Evolutionary conservation across 1,140 invertebrate species (phyloP), one percentile per base, ranked within the genome.

Genomic region (Coelopa frigida): DNA sequence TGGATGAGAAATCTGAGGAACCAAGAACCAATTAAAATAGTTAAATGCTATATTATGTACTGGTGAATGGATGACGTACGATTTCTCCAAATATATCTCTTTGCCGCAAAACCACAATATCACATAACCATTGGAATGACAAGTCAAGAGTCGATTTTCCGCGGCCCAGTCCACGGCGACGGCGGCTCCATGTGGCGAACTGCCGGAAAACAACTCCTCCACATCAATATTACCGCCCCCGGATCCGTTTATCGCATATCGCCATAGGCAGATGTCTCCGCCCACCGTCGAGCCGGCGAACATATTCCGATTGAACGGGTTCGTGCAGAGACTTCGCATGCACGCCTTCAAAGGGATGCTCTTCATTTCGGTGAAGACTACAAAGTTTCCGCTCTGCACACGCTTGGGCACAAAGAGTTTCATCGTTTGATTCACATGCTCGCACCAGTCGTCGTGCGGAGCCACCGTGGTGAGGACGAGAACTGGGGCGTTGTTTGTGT

Each of bases 401-500:
- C 65, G 53, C 37, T 61, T 54, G 3, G 65, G 65, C 29, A 61
- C 46, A 36, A 52, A 68, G 0, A 68, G 44, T 20, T 58, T 54
- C 5, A 68, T 26, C 15, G 52, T 49, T 45, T 68, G 61, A 20
- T 63, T 53, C 18, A 65, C 49, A 49, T 68, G 65, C 43, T 68
- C 61, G 14, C 65, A 68, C 65, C 65, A 68, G 41, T 61, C 61
- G 15, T 68, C 61, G 21, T 68, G 65, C 1, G 58, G 52, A 1
- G 65, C 58, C 20, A 58, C 53, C 1, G 59, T 58, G 20, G 58
- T 63, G 29, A 51, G 45, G 10, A 61, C 65, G 14, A 68, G 31
- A 0, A 60, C 52, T 2, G 65, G 65, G 4, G 59, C 60, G 51
- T 68, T 64, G 15, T 68, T 63, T 2, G 61, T 65, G 31, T 64